These are phyloP conservation scores for Aphelenchoides besseyi DNA, from an alignment of 1,140 invertebrate genomes.

Conservation along the genomic window DNA sequence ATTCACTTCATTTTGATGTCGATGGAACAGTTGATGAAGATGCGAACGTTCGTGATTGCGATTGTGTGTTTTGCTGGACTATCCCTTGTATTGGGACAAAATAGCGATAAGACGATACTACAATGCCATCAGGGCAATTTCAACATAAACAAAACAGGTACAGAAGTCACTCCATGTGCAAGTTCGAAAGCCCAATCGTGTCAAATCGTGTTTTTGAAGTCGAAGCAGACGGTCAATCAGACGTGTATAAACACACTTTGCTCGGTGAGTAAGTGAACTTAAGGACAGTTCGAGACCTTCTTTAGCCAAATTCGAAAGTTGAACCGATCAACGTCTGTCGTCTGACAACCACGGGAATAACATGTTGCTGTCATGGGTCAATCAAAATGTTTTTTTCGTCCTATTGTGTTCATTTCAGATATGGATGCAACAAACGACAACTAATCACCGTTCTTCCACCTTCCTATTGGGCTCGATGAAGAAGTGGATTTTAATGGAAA, in stretches of 20 bases:
- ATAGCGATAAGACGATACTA: not conserved
- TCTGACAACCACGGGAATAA: not conserved
- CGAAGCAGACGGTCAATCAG: not conserved
- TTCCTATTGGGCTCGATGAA: not conserved
- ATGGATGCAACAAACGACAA: constrained; percentile 5
- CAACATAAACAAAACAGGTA: not conserved
- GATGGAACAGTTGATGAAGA: too few species aligned
- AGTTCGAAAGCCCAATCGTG: not conserved
- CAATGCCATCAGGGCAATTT: constrained; percentile 15
- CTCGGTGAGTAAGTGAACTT: not conserved
- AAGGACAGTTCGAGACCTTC: too few species aligned
- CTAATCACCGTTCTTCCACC: not conserved
- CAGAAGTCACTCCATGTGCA: not conserved
- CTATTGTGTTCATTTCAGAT: not conserved
- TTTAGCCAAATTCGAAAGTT: not conserved
- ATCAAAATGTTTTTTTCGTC: not conserved
- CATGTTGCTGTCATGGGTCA: constrained; percentile 7
- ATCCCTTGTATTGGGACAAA: not conserved
- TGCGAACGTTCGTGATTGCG: not conserved
- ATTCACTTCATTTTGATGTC: too few species aligned
- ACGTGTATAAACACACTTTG: not conserved
- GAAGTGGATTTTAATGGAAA: too few species aligned
- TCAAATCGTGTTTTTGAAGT: not conserved
- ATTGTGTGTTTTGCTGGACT: not conserved
- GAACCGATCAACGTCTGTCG: constrained; percentile 1